Evolutionary conservation across 2,113 vertebrate genomes (phyloP).

Genomic region (Cynopterus brachyotis): DNA sequence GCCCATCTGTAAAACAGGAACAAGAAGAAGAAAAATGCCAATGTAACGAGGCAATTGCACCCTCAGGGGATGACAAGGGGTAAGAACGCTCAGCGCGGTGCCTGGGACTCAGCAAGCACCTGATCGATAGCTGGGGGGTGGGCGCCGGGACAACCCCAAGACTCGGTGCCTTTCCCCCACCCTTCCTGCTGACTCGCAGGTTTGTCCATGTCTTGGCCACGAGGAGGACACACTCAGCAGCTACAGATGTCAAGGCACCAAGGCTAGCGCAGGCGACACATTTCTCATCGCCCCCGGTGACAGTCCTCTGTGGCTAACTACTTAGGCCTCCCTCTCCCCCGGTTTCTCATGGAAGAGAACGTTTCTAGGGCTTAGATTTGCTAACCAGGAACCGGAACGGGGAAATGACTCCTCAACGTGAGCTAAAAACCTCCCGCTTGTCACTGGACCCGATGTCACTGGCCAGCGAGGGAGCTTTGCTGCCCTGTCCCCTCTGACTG

Average conservation of each 20-base stretch:
- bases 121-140: rapidly evolving
- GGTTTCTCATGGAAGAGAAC: background rate
- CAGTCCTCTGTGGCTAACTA: background rate
- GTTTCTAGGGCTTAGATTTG: background rate
- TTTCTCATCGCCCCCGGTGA: background rate
- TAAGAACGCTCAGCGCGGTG: background rate
- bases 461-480: rapidly evolving
- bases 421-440: background rate
- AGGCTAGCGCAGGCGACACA: rapidly evolving
- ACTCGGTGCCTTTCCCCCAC: background rate
- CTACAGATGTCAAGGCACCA: background rate
- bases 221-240: background rate
- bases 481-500: background rate
- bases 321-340: background rate
- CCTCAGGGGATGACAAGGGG: rapidly evolving
- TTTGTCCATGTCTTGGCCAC: background rate
- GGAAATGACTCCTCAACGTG: background rate
- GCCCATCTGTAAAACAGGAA: background rate
- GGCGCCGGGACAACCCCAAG: background rate
- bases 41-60: too few relatives aligned
- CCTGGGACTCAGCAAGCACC: background rate
- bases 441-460: rapidly evolving
- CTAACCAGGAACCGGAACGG: background rate
- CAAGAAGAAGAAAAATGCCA: too few relatives aligned
- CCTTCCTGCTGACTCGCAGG: rapidly evolving